These are phyloP conservation scores for Regulus satrapa DNA, from an alignment of 2,113 vertebrate species.

Conservation along the genomic window DNA sequence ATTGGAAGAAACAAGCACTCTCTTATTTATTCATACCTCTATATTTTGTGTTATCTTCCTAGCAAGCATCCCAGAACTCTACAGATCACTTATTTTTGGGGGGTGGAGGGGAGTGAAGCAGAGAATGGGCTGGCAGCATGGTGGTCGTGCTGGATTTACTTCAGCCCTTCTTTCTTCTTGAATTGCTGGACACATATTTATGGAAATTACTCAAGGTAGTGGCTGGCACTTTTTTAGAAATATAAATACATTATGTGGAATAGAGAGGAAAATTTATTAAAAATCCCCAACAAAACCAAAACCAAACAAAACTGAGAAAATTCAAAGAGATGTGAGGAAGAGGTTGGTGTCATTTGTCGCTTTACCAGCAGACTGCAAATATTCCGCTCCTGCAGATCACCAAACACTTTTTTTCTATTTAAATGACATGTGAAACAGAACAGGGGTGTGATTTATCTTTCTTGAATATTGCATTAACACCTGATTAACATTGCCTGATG, in stretches of 20 bases:
- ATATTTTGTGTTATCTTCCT: neutral
- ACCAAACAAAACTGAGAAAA: neutral
- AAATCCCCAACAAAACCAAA: neutral
- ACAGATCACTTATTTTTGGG: neutral
- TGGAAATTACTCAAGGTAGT: neutral
- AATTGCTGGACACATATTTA: neutral
- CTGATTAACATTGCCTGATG: neutral
- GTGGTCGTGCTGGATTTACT: neutral
- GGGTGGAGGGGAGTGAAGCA: neutral
- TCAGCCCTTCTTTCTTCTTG: neutral
- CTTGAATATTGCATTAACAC: neutral
- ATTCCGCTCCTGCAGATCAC: neutral
- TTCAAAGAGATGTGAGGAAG: neutral
- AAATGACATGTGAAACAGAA: neutral
- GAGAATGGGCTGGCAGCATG: neutral
- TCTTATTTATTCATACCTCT: constrained; percentile 3
- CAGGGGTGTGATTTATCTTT: neutral
- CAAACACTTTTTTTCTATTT: neutral
- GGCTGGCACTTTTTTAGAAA: neutral
- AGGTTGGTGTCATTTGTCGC: neutral
- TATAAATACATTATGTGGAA: neutral
- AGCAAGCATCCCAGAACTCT: neutral
- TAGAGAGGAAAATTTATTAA: neutral
- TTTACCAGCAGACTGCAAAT: neutral
- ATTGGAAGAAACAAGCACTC: neutral